Conservation (phyloP, 1,140 invertebrate genomes). For the Mamestra configurata region DNA sequence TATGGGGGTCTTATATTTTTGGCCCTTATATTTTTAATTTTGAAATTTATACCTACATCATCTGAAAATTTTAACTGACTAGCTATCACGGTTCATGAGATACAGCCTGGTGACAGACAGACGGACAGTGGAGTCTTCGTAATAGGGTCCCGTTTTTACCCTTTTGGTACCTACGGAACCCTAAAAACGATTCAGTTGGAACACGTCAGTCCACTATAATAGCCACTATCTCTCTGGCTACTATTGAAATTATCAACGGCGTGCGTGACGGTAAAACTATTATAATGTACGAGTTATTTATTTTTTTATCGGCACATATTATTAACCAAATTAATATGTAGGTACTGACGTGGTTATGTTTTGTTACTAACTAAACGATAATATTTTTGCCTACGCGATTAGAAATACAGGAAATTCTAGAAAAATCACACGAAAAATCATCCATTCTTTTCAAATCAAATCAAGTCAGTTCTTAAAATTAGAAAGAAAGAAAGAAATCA, state of each 20-base stretch:
- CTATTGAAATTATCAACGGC: conserved; percentile 5
- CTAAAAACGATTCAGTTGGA: background rate
- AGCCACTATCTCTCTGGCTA: conserved; percentile 4
- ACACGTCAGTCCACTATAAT: background rate
- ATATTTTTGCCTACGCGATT: background rate
- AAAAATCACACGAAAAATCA: too few relatives aligned
- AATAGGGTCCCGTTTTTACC: too few relatives aligned
- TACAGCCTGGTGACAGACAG: too few relatives aligned
- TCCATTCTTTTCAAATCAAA: too few relatives aligned
- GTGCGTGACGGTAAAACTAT: conserved; percentile 18
- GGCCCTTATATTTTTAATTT: too few relatives aligned
- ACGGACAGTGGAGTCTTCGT: too few relatives aligned
- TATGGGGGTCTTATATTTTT: too few relatives aligned
- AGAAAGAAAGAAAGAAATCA: too few relatives aligned
- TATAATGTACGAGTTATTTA: background rate
- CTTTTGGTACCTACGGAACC: background rate
- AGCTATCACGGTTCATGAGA: too few relatives aligned
- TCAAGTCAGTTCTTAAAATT: too few relatives aligned
- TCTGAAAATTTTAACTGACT: too few relatives aligned
- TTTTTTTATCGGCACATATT: background rate
- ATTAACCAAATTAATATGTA: background rate
- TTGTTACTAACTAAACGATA: background rate
- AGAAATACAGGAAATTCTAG: background rate
- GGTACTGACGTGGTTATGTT: background rate
- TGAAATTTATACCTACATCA: too few relatives aligned